Base-by-base conservation (phyloP, 2,888 invertebrate species). In the Drosophila acutilabella region DNA sequence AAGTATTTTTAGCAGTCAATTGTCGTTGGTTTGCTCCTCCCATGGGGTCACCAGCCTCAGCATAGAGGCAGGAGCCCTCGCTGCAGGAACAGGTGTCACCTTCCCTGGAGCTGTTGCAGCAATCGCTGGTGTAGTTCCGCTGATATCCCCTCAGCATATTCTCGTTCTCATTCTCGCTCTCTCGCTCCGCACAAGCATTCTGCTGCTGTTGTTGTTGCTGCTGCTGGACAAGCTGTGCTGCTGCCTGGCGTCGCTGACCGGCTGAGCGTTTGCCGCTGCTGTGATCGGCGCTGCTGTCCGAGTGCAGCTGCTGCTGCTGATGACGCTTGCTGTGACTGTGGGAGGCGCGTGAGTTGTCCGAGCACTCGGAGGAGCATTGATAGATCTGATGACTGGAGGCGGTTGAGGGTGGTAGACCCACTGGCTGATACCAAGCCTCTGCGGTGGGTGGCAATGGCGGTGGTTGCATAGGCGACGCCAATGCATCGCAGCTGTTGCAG, bases 71-170 rank as follows among this genome's bases (percentile, higher is more conserved):
- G 50, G 94, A 94, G 16, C 94, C 94, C 82, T 94, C 94, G 87
- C 94, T 94, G 90, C 94, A 95, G 33, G 94, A 94, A 89, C 94
- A 95, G 56, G 94, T 94, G 80, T 94, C 94, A 47, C 93, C 93
- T 53, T 93, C 93, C 88, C 89, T 93, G 76, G 92, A 94, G 92
- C 89, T 94, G 92, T 90, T 91, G 72, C 92, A 92, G 56, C 93
- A 93, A 74, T 94, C 94, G 62, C 91, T 92, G 18, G 84, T 68
- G 80, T 93, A 93, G 62, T 91, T 92, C 0, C 77, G 70, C 30
- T 71, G 57, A 13, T 83, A 81, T 47, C 74, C 53, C 10, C 79
- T 23, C 30, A 90, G 64, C 82, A 90, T 90, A 56, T 88, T 91
- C 69, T 90, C 91, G 41, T 81, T 90, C 62, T 91, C 91, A 40